Evolutionary conservation across 2,888 invertebrate genomes (phyloP), one percentile per base, ranked within the genome.

Genomic region (Campoplex capitator): DNA sequence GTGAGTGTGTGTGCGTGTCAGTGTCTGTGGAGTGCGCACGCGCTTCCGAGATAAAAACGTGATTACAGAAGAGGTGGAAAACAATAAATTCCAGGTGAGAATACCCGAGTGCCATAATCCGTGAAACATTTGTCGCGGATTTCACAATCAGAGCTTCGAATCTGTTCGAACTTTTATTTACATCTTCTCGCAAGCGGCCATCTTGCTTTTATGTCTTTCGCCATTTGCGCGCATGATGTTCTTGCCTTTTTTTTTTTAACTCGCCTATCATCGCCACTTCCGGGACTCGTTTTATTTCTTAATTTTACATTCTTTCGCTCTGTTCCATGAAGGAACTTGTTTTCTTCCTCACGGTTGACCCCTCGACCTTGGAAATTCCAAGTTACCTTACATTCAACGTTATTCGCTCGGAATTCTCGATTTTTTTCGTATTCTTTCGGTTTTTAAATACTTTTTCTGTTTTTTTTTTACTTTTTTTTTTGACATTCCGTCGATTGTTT

Each of bases 21-120:
- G 62, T 58, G 23, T 2, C 13, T 58, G 58, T 28, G 28, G 13
- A 58, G 58, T 62, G 62, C 62, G 62, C 28, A 62, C 62, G 62
- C 62, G 62, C 62, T 3, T 11, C 0, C 56, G 9, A n/a, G n/a
- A 28, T 7, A 23, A 56, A 56, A 23, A 32, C 28, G 28, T 62
- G 13, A 28, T 32, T 62, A 6, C 32, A 62, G 32, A 62, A 28
- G 32, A 62, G 16, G 62, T 16, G 32, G 32, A 62, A 62, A 62
- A 28, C 38, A 62, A 62, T 62, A 62, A 32, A 62, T 62, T 62
- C 62, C 62, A 62, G 62, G 62, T 62, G 16, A 62, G 62, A 62
- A 28, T 62, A 2, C 1, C 13, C 62, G 2, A 23, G 11, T 62
- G 28, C 16, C 62, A 32, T 32, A 62, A 62, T n/a, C 13, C 13